phyloP scores from a whole-genome alignment of 2,797 vertebrate species.

The Pseudochirops cupreus region DNA sequence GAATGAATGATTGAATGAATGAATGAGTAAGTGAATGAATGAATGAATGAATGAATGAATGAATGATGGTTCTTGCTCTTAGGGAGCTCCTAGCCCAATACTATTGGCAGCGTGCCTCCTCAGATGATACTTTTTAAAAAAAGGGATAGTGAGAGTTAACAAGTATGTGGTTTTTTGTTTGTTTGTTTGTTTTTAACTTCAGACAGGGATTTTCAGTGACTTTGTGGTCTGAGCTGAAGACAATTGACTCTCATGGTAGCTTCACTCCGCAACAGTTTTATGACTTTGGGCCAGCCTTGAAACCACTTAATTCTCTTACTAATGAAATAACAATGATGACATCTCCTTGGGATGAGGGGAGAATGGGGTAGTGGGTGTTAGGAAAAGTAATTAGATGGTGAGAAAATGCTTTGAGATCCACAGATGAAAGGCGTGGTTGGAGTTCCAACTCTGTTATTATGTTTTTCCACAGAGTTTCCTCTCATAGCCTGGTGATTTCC shows the following conservation, averaged over 20 bases:
- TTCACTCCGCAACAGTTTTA: slow-evolving; percentile 66
- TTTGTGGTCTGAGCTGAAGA: slow-evolving; percentile 38
- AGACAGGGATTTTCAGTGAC: neutral
- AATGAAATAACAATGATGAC: slow-evolving; percentile 71
- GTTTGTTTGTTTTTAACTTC: neutral
- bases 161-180: neutral
- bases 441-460: slow-evolving; percentile 66
- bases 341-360: slow-evolving; percentile 42
- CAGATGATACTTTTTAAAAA: neutral
- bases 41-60: neutral
- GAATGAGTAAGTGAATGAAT: neutral
- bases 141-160: neutral
- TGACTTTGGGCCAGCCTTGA: slow-evolving; percentile 69
- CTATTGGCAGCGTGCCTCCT: neutral
- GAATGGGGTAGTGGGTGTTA: slow-evolving; percentile 67
- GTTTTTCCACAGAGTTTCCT: slow-evolving; percentile 49
- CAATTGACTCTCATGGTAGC: slow-evolving; percentile 30
- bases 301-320: slow-evolving; percentile 62
- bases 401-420: slow-evolving; percentile 14
- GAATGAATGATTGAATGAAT: neutral
- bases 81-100: neutral
- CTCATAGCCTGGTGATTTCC: neutral
- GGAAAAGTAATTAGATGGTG: slow-evolving; percentile 75
- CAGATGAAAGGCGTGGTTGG: slow-evolving; percentile 63
- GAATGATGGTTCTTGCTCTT: neutral